Percentiles rank a stretch among this genome's conserved stretches.
Conservation (phyloP, 2,888 invertebrate species). For the Bombylius major region DNA sequence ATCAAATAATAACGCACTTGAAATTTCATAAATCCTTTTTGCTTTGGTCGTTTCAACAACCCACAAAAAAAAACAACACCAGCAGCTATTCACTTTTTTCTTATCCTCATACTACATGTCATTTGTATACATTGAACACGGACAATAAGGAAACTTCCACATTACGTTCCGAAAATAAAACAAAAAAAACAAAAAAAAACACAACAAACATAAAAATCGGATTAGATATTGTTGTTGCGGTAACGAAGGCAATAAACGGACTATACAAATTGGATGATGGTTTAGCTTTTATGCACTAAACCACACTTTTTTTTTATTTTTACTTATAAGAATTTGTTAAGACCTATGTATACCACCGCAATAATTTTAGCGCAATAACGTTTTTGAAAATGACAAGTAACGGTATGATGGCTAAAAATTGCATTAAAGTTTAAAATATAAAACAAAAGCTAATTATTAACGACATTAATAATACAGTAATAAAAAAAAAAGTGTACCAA, state of each 20-base stretch:
- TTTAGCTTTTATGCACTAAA: no score
- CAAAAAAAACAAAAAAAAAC: neutral
- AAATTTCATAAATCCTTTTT: conserved; percentile 7
- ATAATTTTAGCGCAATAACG: no score
- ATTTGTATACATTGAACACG: neutral
- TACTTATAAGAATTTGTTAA: no score
- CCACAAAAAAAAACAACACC: neutral
- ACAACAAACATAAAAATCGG: neutral
- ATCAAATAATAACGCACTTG: conserved; percentile 8
- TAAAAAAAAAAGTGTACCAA: no score
- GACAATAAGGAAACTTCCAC: neutral
- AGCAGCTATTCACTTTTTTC: neutral
- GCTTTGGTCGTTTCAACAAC: neutral
- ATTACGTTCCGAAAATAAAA: neutral
- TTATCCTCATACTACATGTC: neutral
- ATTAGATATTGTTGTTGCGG: neutral
- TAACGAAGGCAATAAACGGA: neutral
- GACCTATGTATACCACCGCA: no score
- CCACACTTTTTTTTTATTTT: no score
- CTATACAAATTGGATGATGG: neutral
- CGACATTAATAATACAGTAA: no score
- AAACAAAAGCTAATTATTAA: no score
- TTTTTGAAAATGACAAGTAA: no score
- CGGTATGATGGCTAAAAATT: no score
- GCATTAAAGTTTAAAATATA: no score